Conservation (phyloP, 2,888 invertebrate genomes). For the Caenorhabditis sp. region DNA sequence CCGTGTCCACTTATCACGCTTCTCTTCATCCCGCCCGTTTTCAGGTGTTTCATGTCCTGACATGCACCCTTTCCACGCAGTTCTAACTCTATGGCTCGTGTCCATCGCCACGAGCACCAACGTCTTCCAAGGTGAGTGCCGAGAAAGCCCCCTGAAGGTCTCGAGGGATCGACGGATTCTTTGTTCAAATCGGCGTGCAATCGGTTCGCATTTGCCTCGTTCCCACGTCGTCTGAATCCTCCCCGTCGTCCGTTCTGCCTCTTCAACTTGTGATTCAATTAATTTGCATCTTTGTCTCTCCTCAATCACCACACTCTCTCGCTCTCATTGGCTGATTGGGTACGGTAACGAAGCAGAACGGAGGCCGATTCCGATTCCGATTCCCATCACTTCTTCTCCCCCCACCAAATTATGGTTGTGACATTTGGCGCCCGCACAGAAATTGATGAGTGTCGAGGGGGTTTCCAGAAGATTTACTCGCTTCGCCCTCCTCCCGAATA, state of each 20-base stretch:
- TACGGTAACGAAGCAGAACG: slow-evolving; percentile 53
- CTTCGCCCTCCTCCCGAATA: slow-evolving; percentile 19
- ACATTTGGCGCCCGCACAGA: slow-evolving; percentile 34
- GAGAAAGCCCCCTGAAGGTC: too few species aligned
- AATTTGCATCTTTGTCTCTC: slow-evolving; percentile 24
- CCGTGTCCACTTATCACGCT: slow-evolving; percentile 44
- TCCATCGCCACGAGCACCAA: slow-evolving; percentile 7
- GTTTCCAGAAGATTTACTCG: slow-evolving; percentile 52
- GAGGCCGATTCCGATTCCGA: not conserved
- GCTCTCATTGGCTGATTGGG: slow-evolving; percentile 29
- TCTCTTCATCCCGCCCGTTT: slow-evolving; percentile 26
- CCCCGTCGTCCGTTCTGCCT: slow-evolving; percentile 7
- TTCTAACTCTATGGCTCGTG: slow-evolving; percentile 11
- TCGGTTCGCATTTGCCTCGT: slow-evolving; percentile 11
- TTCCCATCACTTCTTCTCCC: slow-evolving; percentile 1
- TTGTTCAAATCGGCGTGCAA: slow-evolving; percentile 1
- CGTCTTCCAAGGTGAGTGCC: slow-evolving; percentile 42
- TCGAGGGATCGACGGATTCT: not conserved
- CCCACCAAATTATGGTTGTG: slow-evolving; percentile 44
- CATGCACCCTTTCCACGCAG: slow-evolving; percentile 20
- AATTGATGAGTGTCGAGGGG: slow-evolving; percentile 45
- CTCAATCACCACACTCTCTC: slow-evolving; percentile 14
- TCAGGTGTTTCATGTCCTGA: slow-evolving; percentile 34
- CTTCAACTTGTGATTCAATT: slow-evolving; percentile 46
- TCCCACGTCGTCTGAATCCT: slow-evolving; percentile 24